phyloP scores from a whole-genome alignment of 1,140 invertebrate genomes.

The Laupala kohalensis region DNA sequence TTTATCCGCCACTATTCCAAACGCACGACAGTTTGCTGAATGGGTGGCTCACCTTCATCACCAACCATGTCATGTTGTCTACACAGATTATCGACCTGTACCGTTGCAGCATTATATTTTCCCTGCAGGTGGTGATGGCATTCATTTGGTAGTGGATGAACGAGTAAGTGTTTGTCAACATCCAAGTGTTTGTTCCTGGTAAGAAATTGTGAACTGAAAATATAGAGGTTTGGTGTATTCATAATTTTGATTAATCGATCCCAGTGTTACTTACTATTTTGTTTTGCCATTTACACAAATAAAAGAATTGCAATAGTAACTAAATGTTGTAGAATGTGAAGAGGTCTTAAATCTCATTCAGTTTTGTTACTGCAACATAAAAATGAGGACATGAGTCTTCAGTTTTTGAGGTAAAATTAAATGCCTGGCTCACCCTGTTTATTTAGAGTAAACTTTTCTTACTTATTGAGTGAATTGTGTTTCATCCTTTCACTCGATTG shows the following conservation, averaged over 20 bases:
- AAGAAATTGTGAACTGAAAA: not conserved
- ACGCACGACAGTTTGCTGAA: constrained; percentile 95
- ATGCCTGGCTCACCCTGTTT: too few relatives aligned
- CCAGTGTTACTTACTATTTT: not conserved
- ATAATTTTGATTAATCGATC: not conserved
- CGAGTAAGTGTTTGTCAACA: constrained; percentile 38
- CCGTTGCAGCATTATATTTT: constrained; percentile 98
- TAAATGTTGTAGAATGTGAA: too few relatives aligned
- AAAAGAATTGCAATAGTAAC: too few relatives aligned
- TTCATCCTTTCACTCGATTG: too few relatives aligned
- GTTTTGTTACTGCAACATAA: too few relatives aligned
- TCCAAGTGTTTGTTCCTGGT: constrained; percentile 28
- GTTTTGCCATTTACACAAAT: too few relatives aligned
- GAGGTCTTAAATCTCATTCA: too few relatives aligned
- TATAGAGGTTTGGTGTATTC: not conserved
- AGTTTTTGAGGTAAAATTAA: too few relatives aligned
- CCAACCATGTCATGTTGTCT: constrained; percentile 97
- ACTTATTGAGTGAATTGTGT: too few relatives aligned
- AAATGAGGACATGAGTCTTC: too few relatives aligned
- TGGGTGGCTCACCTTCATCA: constrained; percentile 96
- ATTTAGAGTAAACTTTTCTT: too few relatives aligned
- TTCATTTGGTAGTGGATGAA: constrained; percentile 93
- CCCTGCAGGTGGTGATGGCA: constrained; percentile 84
- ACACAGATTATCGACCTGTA: constrained; percentile 94
- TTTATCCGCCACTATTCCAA: constrained; percentile 97